Conservation (phyloP, 1,140 invertebrate species). For the Dendroctonus valens region DNA sequence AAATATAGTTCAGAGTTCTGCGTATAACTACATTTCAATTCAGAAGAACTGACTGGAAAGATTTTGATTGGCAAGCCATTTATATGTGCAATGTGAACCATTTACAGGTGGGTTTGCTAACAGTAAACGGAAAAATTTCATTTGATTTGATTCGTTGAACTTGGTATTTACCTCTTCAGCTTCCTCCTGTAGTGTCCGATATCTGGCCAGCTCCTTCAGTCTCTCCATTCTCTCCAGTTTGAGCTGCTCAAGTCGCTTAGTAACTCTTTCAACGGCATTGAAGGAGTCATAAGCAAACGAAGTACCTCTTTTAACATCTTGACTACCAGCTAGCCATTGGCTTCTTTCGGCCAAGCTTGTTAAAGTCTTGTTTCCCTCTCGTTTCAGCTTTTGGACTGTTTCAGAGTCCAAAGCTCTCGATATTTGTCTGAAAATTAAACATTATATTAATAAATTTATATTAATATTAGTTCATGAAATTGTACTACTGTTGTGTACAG, state of each 20-base stretch:
- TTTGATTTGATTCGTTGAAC: too few species aligned
- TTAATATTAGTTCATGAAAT: background rate
- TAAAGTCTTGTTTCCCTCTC: conserved; percentile 53
- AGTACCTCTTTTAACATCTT: conserved; percentile 50
- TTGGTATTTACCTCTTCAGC: conserved; percentile 54
- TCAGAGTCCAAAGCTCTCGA: conserved; percentile 54
- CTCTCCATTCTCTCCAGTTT: conserved; percentile 56
- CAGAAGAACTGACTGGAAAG: too few species aligned
- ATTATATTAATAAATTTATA: background rate
- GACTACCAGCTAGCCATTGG: conserved; percentile 49
- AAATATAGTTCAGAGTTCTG: too few species aligned
- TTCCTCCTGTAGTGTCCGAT: conserved; percentile 57
- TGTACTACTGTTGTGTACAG: too few species aligned
- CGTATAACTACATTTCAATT: too few species aligned
- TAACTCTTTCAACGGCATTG: conserved; percentile 56
- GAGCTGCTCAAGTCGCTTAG: conserved; percentile 56
- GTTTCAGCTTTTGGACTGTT: conserved; percentile 53
- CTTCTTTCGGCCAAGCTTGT: conserved; percentile 54
- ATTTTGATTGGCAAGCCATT: too few species aligned
- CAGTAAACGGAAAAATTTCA: too few species aligned
- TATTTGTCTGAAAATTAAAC: conserved; percentile 45
- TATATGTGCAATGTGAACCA: too few species aligned
- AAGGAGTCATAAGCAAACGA: conserved; percentile 54
- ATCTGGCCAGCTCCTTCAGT: conserved; percentile 55
- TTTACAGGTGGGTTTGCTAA: too few species aligned